Base-by-base conservation (phyloP, 2,888 invertebrate species). In the Lasiommata megera region DNA sequence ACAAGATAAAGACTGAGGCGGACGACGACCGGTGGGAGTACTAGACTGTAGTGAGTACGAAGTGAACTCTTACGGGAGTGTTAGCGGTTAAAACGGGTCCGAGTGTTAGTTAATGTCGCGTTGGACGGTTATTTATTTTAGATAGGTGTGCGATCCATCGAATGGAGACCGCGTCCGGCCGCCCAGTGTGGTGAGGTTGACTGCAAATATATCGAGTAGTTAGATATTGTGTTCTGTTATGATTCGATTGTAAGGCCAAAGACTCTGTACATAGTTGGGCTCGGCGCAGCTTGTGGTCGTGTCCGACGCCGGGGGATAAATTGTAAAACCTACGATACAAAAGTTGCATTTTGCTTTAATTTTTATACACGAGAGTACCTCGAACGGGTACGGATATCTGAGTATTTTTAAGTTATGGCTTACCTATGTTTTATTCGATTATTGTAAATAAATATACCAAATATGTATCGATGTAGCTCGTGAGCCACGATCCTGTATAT, bases 21-120 rank as follows among this genome's bases (percentile, higher is more conserved):
- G 93, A 93, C 65, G 92, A 93, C 68, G 93, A 93, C 73, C 84
- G 93, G 79, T 93, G 93, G 93, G 93, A 93, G 74, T 93, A 93
- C 73, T 88, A 59, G 61, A 54, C 61, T 44, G 1, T 52, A 41
- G 52, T 41, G 40, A 40, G 29, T 46, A 23, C 11, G 12, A 48
- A 48, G 12, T 47, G 40, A 55, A 65, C 67, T 68, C 63, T 63
- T 43, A 55, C 61, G 58, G 65, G 65, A 71, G 70, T 69, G 74
- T 67, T 62, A 65, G 55, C 55, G 69, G 61, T 67, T 64, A 64
- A 70, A 70, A 72, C 77, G 76, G 77, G 77, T 77, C 69, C 68
- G 73, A 67, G 68, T 63, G 66, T 60, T 70, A 65, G 59, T 67
- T 67, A 67, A 70, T 67, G 67, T 67, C 67, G 64, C 51, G 58